Conservation (phyloP, 2,888 invertebrate species). For the Thereva unica region DNA sequence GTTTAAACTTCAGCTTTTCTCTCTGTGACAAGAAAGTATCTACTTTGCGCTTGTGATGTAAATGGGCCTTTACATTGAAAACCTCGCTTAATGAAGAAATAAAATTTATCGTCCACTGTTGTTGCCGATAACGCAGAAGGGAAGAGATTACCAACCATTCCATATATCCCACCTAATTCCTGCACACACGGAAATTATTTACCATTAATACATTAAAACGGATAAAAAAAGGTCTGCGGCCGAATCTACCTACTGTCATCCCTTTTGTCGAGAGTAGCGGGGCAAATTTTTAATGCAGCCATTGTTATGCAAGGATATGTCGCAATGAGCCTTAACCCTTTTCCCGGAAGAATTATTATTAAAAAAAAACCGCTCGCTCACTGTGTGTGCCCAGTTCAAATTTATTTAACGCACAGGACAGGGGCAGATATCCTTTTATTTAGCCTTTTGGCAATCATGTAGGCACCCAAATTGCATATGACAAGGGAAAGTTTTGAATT, state of each 20-base stretch:
- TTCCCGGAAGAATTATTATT: constrained; percentile 12
- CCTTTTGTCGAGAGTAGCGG: not conserved
- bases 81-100: too few species aligned
- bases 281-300: constrained; percentile 28
- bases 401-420: too few species aligned
- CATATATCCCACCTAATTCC: too few species aligned
- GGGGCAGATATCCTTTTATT: constrained; percentile 6
- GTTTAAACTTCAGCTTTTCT: too few species aligned
- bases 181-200: too few species aligned
- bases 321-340: constrained; percentile 16
- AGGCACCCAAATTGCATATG: not conserved
- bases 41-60: too few species aligned
- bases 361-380: not conserved
- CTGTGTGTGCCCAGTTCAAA: constrained; percentile 2
- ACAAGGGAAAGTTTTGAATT: constrained; percentile 34
- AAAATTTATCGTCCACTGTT: too few species aligned
- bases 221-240: constrained; percentile 23
- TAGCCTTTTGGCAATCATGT: constrained; percentile 5
- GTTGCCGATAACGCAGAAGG: too few species aligned
- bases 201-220: constrained; percentile 20
- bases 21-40: too few species aligned
- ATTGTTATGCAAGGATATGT: constrained; percentile 32
- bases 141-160: too few species aligned
- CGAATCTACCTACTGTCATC: not conserved
- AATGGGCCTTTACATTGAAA: too few species aligned